Evolutionary conservation across 1,140 invertebrate species (phyloP).

Genomic region (Drosophila bocki): DNA sequence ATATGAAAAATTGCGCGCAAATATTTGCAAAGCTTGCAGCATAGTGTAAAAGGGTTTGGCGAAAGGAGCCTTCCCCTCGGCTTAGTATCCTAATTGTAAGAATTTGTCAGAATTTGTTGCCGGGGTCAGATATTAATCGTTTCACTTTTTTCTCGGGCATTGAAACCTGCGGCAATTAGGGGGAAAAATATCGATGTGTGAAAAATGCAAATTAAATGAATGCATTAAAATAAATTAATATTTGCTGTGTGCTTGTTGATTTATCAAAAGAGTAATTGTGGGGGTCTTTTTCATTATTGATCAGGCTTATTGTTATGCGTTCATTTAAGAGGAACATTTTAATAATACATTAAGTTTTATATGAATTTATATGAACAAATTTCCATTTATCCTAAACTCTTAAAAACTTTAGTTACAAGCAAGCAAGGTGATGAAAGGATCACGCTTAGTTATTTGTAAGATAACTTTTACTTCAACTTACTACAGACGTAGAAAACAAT

Average conservation of each 20-base stretch:
- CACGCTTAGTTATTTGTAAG: too few species aligned
- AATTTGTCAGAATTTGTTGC: slow-evolving; percentile 75
- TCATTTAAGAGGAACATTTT: not conserved
- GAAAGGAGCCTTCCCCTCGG: not conserved
- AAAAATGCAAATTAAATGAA: slow-evolving; percentile 27
- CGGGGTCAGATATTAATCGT: slow-evolving; percentile 68
- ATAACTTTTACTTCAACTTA: too few species aligned
- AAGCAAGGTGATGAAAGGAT: too few species aligned
- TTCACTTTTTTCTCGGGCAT: not conserved
- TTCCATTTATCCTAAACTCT: not conserved
- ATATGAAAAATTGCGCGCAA: slow-evolving; percentile 79
- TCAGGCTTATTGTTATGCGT: not conserved
- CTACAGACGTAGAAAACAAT: too few species aligned
- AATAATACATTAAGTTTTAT: not conserved
- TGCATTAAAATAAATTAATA: slow-evolving; percentile 9
- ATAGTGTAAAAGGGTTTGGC: slow-evolving; percentile 8
- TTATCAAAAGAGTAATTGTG: not conserved
- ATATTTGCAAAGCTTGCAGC: slow-evolving; percentile 68
- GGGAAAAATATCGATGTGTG: slow-evolving; percentile 2
- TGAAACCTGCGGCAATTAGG: not conserved
- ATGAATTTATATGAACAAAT: not conserved
- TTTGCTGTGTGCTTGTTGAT: not conserved
- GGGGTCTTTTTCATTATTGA: not conserved
- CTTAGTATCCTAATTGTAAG: slow-evolving; percentile 61
- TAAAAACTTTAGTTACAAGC: too few species aligned